phyloP scores from a whole-genome alignment of 1,140 invertebrate species.

The Heliconius hewitsoni region DNA sequence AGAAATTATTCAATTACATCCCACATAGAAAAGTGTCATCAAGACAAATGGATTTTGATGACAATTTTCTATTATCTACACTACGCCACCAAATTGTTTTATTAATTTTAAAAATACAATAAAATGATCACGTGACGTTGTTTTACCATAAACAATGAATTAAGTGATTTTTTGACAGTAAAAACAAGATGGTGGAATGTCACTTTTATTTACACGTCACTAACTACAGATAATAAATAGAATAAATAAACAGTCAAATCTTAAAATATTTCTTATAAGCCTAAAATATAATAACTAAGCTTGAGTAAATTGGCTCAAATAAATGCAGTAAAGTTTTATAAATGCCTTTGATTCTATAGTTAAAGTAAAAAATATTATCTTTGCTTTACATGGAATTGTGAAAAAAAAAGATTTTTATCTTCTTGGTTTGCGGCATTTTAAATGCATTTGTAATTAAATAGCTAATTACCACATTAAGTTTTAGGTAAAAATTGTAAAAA shows the following conservation, averaged over 20 bases:
- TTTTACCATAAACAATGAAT: not conserved
- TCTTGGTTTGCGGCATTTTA: not conserved
- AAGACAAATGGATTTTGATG: slow-evolving; percentile 13
- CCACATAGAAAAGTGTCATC: slow-evolving; percentile 21
- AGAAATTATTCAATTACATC: slow-evolving; percentile 23
- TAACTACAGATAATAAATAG: slow-evolving; percentile 50
- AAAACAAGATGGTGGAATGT: slow-evolving; percentile 33
- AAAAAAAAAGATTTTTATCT: not conserved
- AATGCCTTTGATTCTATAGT: slow-evolving; percentile 10
- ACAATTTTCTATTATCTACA: slow-evolving; percentile 25
- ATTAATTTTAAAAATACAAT: not conserved
- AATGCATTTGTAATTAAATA: not conserved
- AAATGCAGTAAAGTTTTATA: slow-evolving; percentile 13
- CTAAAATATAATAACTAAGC: slow-evolving; percentile 15
- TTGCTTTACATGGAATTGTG: not conserved
- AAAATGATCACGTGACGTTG: not conserved
- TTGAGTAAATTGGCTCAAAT: slow-evolving; percentile 16
- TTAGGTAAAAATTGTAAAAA: not conserved
- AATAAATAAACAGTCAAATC: slow-evolving; percentile 53
- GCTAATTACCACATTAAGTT: not conserved
- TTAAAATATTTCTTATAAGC: slow-evolving; percentile 29
- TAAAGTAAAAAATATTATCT: not conserved
- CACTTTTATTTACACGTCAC: slow-evolving; percentile 45
- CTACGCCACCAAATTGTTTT: slow-evolving; percentile 21
- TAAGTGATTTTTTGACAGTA: slow-evolving; percentile 18